phyloP scores from a whole-genome alignment of 2,113 vertebrate species.

The Bubo bubo region DNA sequence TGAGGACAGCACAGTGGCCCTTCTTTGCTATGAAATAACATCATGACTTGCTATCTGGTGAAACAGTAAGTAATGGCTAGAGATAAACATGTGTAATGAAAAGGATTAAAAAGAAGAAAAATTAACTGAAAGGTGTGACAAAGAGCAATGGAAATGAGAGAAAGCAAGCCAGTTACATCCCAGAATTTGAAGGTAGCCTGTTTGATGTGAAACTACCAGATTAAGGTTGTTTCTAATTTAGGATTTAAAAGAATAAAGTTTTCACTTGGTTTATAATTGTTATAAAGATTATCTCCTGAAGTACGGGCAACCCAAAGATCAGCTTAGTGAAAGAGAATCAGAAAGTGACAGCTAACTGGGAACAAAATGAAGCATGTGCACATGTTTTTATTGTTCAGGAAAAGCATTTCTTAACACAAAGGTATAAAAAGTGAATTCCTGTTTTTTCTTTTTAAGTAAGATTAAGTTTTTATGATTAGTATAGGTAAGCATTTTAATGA shows the following conservation, averaged over 20 bases:
- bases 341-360: background rate
- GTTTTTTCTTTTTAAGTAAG: background rate
- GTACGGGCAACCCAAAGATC: background rate
- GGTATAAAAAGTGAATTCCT: background rate
- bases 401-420: background rate
- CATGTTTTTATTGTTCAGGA: background rate
- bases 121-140: background rate
- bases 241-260: background rate
- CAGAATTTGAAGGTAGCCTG: background rate
- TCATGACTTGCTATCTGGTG: background rate
- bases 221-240: background rate
- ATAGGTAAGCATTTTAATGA: background rate
- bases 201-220: background rate
- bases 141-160: background rate
- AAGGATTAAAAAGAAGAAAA: background rate
- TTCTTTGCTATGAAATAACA: background rate
- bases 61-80: background rate
- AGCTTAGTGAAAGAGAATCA: background rate
- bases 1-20: accelerated
- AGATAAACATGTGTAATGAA: background rate
- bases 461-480: background rate
- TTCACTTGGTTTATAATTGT: background rate
- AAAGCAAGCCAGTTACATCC: background rate
- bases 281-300: background rate
- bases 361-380: background rate